Evolutionary conservation across 2,888 invertebrate species (phyloP).

Genomic region (Uropetala carovei): DNA sequence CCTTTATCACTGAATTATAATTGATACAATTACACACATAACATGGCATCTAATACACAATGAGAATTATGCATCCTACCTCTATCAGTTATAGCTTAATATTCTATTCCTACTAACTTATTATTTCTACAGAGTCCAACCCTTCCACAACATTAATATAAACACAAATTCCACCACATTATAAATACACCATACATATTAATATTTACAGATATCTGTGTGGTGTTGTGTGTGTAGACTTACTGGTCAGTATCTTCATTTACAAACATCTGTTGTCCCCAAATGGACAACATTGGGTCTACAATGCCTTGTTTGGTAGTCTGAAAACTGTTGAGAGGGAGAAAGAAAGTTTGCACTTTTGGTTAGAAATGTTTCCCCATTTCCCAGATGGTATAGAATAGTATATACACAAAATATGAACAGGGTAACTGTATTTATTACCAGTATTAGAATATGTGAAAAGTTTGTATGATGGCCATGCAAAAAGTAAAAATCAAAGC

Average conservation of each 20-base stretch:
- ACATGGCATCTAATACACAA: slow-evolving; percentile 58
- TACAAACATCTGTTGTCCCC: slow-evolving; percentile 98
- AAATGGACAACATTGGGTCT: slow-evolving; percentile 98
- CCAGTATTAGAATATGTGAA: slow-evolving; percentile 60
- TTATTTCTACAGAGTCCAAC: slow-evolving; percentile 63
- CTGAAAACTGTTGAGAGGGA: slow-evolving; percentile 77
- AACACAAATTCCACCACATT: slow-evolving; percentile 65
- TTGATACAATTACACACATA: slow-evolving; percentile 50
- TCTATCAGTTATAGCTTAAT: slow-evolving; percentile 57
- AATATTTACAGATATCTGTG: slow-evolving; percentile 64
- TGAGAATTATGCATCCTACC: slow-evolving; percentile 60
- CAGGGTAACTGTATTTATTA: slow-evolving; percentile 55
- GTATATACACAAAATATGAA: slow-evolving; percentile 63
- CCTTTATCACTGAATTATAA: slow-evolving; percentile 15
- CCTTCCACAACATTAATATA: slow-evolving; percentile 64
- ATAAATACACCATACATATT: slow-evolving; percentile 50
- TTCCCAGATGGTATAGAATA: slow-evolving; percentile 65
- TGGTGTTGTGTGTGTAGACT: slow-evolving; percentile 78
- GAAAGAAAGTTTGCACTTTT: slow-evolving; percentile 71
- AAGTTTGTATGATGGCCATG: slow-evolving; percentile 32
- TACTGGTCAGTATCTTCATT: slow-evolving; percentile 98
- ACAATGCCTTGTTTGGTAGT: slow-evolving; percentile 94
- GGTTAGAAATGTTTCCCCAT: slow-evolving; percentile 68
- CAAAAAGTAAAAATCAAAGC: slow-evolving; percentile 60
- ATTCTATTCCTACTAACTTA: slow-evolving; percentile 56